These are phyloP conservation scores for Andrena chrysosceles DNA, from an alignment of 2,888 invertebrate genomes.

Conservation along the genomic window DNA sequence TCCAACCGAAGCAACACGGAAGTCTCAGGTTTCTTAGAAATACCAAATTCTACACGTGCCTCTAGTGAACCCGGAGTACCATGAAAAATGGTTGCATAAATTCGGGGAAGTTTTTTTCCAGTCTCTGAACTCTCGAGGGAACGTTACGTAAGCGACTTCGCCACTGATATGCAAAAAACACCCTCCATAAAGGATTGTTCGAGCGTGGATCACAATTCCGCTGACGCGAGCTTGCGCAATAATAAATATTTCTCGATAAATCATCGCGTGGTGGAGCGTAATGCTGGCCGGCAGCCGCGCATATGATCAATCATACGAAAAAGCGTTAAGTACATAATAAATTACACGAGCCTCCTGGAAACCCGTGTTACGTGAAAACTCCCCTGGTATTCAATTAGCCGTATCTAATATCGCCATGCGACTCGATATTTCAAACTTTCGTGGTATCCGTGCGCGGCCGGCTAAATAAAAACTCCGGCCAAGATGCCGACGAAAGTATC, in stretches of 20 bases:
- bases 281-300: conserved; percentile 9
- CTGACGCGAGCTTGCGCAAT: conserved; percentile 30
- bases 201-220: conserved; percentile 41
- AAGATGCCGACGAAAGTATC: conserved; percentile 47
- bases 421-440: conserved; percentile 59
- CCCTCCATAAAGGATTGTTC: conserved; percentile 18
- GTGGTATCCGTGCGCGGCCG: conserved; percentile 31
- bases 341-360: conserved; percentile 38
- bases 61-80: too few species aligned
- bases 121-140: not conserved
- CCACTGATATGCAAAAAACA: conserved; percentile 17
- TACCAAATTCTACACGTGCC: not conserved
- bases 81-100: conserved; percentile 16
- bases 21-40: not conserved
- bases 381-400: conserved; percentile 58
- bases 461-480: conserved; percentile 19
- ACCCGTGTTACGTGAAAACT: conserved; percentile 55
- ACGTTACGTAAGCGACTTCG: conserved; percentile 12
- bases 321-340: conserved; percentile 62
- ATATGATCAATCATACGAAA: conserved; percentile 61
- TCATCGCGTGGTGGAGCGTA: conserved; percentile 30
- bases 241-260: conserved; percentile 54
- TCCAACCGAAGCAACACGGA: too few species aligned
- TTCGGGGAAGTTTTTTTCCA: not conserved
- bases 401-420: conserved; percentile 51